These are phyloP conservation scores for Dicaeum eximium DNA, from an alignment of 2,113 vertebrate genomes.

Conservation along the genomic window DNA sequence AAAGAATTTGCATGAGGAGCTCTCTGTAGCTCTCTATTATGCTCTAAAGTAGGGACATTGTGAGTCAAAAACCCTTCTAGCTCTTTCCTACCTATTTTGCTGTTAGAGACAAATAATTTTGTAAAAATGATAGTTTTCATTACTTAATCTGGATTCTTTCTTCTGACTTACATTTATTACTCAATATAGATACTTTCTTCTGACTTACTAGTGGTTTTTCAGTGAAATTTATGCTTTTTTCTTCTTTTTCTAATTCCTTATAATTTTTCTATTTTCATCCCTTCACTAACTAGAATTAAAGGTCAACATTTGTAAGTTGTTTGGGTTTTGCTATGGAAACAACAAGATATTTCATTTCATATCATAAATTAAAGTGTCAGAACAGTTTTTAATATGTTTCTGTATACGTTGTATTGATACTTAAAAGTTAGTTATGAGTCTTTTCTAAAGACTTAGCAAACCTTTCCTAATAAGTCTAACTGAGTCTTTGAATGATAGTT, in stretches of 20 bases:
- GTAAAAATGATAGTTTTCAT: background rate
- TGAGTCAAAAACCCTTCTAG: background rate
- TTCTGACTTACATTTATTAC: background rate
- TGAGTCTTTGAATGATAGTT: background rate
- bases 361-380: background rate
- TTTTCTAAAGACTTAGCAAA: slow-evolving; percentile 14
- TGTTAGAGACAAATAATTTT: background rate
- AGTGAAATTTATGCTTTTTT: background rate
- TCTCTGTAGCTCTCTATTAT: background rate
- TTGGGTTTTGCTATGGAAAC: background rate
- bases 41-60: background rate
- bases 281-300: background rate
- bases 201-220: background rate
- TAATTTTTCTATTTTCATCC: background rate
- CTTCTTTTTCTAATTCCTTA: background rate
- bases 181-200: background rate
- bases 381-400: background rate
- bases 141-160: background rate
- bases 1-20: background rate
- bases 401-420: background rate
- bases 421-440: background rate
- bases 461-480: slow-evolving; percentile 12
- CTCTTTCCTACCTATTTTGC: background rate
- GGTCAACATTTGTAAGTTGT: background rate
- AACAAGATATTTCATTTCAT: background rate